phyloP scores from a whole-genome alignment of 2,797 vertebrate species.

The Aphelocoma californica region DNA sequence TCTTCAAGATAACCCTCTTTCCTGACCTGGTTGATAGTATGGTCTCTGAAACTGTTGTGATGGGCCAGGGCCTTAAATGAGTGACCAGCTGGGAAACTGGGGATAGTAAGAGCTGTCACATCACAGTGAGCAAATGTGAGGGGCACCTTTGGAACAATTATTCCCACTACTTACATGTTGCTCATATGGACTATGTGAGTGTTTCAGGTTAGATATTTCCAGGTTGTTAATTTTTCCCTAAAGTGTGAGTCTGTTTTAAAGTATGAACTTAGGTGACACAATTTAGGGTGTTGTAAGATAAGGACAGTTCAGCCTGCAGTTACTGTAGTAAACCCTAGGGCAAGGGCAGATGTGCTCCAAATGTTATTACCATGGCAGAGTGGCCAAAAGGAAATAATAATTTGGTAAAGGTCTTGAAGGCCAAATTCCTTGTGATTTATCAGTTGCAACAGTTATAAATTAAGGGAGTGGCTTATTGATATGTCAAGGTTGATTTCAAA shows the following conservation, averaged over 20 bases:
- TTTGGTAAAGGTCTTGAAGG: neutral
- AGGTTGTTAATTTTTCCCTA: neutral
- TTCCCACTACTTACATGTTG: neutral
- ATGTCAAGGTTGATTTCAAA: neutral
- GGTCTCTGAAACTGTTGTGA: neutral
- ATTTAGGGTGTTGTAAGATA: neutral
- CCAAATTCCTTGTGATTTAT: neutral
- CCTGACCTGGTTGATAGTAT: neutral
- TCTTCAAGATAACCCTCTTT: neutral
- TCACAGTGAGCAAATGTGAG: neutral
- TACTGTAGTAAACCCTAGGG: neutral
- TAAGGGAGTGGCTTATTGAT: neutral
- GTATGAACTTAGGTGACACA: neutral
- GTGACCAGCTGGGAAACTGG: neutral
- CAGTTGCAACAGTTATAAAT: neutral
- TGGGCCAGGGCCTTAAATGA: neutral
- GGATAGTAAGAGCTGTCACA: neutral
- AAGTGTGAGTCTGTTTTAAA: neutral
- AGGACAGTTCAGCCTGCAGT: neutral
- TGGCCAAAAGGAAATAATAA: neutral
- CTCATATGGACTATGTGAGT: neutral
- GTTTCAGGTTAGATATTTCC: neutral
- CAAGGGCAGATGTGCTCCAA: neutral
- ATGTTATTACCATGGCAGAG: neutral
- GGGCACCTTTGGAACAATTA: neutral